Percentiles rank a stretch among this genome's conserved stretches.
These are phyloP conservation scores for Marmota monax DNA, from an alignment of 2,113 vertebrate genomes.

Conservation along the genomic window DNA sequence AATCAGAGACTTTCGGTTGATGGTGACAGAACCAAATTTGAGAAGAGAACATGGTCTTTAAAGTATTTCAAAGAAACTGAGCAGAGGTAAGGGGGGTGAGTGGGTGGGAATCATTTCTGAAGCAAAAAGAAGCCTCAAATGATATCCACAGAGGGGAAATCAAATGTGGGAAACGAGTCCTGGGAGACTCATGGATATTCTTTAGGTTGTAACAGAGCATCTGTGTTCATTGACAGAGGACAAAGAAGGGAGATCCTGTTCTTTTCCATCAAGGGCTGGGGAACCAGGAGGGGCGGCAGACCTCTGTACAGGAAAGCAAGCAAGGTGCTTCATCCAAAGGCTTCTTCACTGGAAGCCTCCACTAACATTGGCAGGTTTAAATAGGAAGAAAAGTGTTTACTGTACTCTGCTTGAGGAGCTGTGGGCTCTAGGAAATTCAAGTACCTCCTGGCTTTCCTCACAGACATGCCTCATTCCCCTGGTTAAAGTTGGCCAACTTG, in stretches of 20 bases:
- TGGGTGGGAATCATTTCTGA: not conserved
- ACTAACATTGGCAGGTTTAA: not conserved
- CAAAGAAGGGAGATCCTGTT: not conserved
- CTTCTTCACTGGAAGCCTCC: not conserved
- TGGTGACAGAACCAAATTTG: conserved; percentile 13
- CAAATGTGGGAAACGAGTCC: not conserved
- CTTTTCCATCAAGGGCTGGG: not conserved
- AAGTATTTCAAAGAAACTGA: not conserved
- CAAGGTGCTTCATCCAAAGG: not conserved
- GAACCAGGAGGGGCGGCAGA: not conserved
- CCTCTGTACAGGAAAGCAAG: not conserved
- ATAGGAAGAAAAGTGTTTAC: conserved; percentile 25
- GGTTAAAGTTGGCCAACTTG: not conserved
- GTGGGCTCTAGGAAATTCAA: not conserved
- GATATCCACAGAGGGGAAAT: not conserved
- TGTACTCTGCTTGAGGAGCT: not conserved
- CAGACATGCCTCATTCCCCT: not conserved
- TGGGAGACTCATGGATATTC: rapidly evolving
- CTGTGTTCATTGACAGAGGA: not conserved
- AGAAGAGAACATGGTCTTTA: not conserved
- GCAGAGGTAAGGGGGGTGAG: not conserved
- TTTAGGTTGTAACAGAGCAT: not conserved
- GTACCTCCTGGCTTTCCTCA: not conserved
- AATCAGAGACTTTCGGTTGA: not conserved
- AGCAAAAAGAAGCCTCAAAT: not conserved